These are phyloP conservation scores for Adineta ricciae DNA, from an alignment of 2,888 invertebrate species.

Conservation along the genomic window DNA sequence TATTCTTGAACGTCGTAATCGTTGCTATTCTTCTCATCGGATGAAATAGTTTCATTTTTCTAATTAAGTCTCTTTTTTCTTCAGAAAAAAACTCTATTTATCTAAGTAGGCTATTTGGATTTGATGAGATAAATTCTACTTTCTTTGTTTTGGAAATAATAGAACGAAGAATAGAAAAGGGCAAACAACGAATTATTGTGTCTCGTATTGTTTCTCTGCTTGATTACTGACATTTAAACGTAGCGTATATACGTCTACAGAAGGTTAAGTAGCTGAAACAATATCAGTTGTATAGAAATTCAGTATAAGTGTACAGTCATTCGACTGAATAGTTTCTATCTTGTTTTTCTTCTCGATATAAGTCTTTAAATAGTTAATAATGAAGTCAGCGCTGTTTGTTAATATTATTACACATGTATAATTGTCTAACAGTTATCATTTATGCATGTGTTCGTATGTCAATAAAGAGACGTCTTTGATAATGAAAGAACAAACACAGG, in stretches of 20 bases:
- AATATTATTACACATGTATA: background rate
- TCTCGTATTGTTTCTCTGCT: background rate
- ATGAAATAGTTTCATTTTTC: too few relatives aligned
- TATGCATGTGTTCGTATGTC: background rate
- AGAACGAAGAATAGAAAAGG: background rate
- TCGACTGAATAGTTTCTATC: background rate
- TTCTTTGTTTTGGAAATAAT: background rate
- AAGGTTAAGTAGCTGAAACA: constrained; percentile 9
- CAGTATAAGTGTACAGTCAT: too few relatives aligned
- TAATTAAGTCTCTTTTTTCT: too few relatives aligned
- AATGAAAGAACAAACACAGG: too few relatives aligned
- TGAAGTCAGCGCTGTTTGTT: background rate
- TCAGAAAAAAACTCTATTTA: too few relatives aligned
- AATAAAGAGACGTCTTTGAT: background rate
- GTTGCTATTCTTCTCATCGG: too few relatives aligned
- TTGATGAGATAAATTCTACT: background rate
- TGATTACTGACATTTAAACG: background rate
- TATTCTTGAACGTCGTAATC: too few relatives aligned
- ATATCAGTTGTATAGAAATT: background rate
- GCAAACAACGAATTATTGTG: constrained; percentile 2
- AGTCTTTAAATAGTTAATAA: too few relatives aligned
- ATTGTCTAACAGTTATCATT: background rate
- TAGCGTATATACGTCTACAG: background rate
- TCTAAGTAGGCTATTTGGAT: background rate
- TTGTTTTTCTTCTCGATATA: too few relatives aligned